Percentiles rank a stretch among this genome's conserved stretches.
Conservation (phyloP, 2,888 invertebrate genomes). For the Mantis religiosa region DNA sequence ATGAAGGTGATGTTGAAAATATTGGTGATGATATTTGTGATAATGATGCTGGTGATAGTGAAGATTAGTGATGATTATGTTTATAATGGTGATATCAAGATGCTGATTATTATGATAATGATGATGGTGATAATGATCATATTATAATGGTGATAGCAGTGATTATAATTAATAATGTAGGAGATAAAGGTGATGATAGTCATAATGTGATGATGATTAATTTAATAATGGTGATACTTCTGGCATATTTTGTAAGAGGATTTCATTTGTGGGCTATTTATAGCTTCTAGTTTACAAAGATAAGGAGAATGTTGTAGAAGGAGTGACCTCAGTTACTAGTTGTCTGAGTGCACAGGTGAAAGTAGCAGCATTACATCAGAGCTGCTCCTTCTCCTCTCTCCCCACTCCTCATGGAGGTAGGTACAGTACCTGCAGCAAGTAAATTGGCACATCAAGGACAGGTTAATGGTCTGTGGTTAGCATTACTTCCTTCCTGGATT, state of each 20-base stretch:
- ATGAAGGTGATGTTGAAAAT: too few species aligned
- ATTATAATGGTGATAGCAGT: not conserved
- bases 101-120: not conserved
- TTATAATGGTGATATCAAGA: too few species aligned
- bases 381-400: not conserved
- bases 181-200: not conserved
- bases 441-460: not conserved
- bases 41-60: not conserved
- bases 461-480: not conserved
- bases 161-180: not conserved
- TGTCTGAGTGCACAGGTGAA: not conserved
- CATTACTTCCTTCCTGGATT: too few species aligned
- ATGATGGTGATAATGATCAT: not conserved
- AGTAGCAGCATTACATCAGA: not conserved
- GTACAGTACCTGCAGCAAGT: too few species aligned
- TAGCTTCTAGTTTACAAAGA: too few species aligned
- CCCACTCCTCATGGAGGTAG: too few species aligned
- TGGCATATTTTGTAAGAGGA: too few species aligned
- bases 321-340: not conserved
- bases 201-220: too few species aligned
- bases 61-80: too few species aligned
- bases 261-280: too few species aligned
- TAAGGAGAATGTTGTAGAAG: too few species aligned
- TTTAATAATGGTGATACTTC: too few species aligned
- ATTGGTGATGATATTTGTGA: not conserved